Evolutionary conservation across 2,113 vertebrate species (phyloP).

Genomic region (Pithys albifrons): DNA sequence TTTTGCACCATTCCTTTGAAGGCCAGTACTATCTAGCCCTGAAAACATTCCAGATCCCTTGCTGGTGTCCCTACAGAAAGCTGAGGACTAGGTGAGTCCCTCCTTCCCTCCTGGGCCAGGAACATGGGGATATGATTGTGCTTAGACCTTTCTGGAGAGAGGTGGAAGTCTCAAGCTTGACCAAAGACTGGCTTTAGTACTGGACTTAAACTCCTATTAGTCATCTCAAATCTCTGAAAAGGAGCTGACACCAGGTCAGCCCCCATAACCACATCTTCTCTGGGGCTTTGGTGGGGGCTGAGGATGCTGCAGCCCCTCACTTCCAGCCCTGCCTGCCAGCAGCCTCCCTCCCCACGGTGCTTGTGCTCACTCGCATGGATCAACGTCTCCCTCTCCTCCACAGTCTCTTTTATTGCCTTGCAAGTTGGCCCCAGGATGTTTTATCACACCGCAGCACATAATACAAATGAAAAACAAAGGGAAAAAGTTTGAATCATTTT

Average conservation of each 20-base stretch:
- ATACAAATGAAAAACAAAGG: conserved; percentile 73
- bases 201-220: not conserved
- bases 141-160: not conserved
- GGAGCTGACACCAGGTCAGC: not conserved
- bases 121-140: accelerated
- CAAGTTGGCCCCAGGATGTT: conserved; percentile 50
- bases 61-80: not conserved
- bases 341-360: not conserved
- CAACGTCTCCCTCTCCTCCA: conserved; percentile 8
- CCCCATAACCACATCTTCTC: not conserved
- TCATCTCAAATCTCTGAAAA: not conserved
- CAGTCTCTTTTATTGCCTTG: conserved; percentile 30
- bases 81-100: not conserved
- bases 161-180: not conserved
- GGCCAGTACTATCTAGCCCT: not conserved
- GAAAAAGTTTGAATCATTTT: conserved; percentile 59
- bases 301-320: not conserved
- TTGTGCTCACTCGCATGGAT: not conserved
- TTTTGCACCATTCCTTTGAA: not conserved
- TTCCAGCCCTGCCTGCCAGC: not conserved
- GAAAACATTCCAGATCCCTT: no score
- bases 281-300: not conserved
- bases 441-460: conserved; percentile 53
- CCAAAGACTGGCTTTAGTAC: not conserved
- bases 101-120: not conserved